phyloP scores from a whole-genome alignment of 2,888 invertebrate genomes.

The Synergus laeviventris region DNA sequence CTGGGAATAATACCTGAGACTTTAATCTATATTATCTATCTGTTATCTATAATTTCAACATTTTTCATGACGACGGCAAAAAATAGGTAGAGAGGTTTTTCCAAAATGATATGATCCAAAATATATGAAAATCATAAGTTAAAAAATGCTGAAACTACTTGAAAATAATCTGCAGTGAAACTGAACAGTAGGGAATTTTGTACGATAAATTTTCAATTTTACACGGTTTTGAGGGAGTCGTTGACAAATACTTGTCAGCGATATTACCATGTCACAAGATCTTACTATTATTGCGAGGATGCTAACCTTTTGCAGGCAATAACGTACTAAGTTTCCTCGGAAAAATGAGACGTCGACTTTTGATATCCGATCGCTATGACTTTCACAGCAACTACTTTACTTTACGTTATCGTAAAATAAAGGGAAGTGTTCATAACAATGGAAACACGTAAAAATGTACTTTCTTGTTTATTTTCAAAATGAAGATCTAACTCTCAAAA shows the following conservation, averaged over 20 bases:
- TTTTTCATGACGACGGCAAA: not conserved
- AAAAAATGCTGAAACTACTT: not conserved
- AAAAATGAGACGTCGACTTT: slow-evolving; percentile 35
- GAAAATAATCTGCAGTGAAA: not conserved
- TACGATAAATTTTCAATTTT: not conserved
- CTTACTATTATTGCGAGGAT: slow-evolving; percentile 2
- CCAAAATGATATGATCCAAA: too few species aligned
- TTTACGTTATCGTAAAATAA: slow-evolving; percentile 1
- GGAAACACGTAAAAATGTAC: not conserved
- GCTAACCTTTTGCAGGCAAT: slow-evolving; percentile 16
- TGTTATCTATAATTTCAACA: not conserved
- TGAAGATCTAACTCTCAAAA: not conserved
- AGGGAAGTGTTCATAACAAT: not conserved
- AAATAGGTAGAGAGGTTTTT: too few species aligned
- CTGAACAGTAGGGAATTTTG: not conserved
- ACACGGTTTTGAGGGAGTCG: not conserved
- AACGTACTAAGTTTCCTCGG: not conserved
- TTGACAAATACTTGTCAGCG: not conserved
- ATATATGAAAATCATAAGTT: too few species aligned
- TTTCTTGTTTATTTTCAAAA: not conserved
- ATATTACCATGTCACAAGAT: not conserved
- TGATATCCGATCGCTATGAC: slow-evolving; percentile 25
- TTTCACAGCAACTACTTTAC: slow-evolving; percentile 18
- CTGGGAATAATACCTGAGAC: not conserved
- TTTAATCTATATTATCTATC: not conserved